phyloP scores from a whole-genome alignment of 2,113 vertebrate genomes.

The Vimba vimba region DNA sequence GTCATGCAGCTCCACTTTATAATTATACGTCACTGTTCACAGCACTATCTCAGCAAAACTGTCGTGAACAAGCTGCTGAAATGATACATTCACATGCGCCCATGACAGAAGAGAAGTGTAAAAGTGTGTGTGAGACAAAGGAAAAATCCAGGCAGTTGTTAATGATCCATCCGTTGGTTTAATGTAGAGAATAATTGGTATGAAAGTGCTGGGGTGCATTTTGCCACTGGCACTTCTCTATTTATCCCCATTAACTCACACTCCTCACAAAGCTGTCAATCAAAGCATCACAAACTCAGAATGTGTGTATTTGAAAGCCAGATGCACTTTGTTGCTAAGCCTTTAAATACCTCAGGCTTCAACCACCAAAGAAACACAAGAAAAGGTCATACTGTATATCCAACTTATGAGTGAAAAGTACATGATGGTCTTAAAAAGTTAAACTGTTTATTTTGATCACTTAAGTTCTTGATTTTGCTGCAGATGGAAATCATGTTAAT shows the following conservation, averaged over 20 bases:
- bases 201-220: conserved; percentile 39
- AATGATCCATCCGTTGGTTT: conserved; percentile 36
- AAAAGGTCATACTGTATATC: conserved; percentile 52
- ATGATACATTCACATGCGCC: not conserved
- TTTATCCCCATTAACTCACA: conserved; percentile 53
- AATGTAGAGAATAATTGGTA: conserved; percentile 47
- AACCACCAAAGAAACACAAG: conserved; percentile 65
- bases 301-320: conserved; percentile 34
- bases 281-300: conserved; percentile 36
- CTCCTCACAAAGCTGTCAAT: conserved; percentile 53
- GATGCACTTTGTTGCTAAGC: conserved; percentile 49
- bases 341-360: conserved; percentile 64
- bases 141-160: conserved; percentile 16
- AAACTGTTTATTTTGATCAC: not conserved
- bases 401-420: too few species aligned
- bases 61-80: not conserved
- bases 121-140: conserved; percentile 1
- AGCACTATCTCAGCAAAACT: not conserved
- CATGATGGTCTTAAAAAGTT: too few species aligned
- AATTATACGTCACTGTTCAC: not conserved
- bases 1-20: not conserved
- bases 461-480: not conserved
- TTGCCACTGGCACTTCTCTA: conserved; percentile 39
- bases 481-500: not conserved
- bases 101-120: not conserved